Conservation (phyloP, 2,797 vertebrate species). For the Muscicapa comitata region DNA sequence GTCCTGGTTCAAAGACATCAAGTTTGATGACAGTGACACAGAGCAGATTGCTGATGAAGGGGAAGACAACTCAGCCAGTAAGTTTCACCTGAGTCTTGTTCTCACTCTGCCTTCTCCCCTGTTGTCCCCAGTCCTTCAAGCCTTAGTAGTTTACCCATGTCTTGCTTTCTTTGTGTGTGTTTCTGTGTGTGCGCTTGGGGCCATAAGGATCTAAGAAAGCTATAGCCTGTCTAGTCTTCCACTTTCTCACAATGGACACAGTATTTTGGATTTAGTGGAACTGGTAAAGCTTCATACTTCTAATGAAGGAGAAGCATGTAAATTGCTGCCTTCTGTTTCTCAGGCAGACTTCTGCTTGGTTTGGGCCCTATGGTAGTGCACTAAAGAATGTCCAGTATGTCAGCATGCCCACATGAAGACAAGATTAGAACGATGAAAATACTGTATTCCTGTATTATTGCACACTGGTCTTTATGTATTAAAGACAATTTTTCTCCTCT, state of each 20-base stretch:
- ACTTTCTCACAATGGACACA: conserved; percentile 36
- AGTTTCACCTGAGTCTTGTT: conserved; percentile 48
- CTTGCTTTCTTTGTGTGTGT: conserved; percentile 12
- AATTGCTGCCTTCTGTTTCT: conserved; percentile 26
- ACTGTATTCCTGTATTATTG: conserved; percentile 75
- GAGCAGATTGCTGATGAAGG: conserved; percentile 92
- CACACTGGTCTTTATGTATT: conserved; percentile 75
- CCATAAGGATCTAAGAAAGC: conserved; percentile 15
- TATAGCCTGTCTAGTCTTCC: not conserved
- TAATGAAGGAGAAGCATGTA: conserved; percentile 33
- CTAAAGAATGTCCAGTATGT: not conserved
- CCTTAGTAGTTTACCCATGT: not conserved
- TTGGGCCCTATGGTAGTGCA: not conserved
- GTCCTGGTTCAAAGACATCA: conserved; percentile 99
- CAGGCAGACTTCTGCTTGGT: not conserved
- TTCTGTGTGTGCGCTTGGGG: not conserved
- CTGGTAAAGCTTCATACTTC: conserved; percentile 17
- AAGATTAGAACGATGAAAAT: conserved; percentile 50
- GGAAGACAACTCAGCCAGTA: conserved; percentile 87
- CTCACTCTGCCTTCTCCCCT: not conserved
- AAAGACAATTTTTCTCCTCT: conserved; percentile 77
- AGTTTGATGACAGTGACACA: conserved; percentile 97
- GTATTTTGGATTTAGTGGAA: conserved; percentile 54
- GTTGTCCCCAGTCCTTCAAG: not conserved
- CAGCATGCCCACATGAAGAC: not conserved